Conservation (phyloP, 2,113 vertebrate genomes). For the Oreochromis niloticus region DNA sequence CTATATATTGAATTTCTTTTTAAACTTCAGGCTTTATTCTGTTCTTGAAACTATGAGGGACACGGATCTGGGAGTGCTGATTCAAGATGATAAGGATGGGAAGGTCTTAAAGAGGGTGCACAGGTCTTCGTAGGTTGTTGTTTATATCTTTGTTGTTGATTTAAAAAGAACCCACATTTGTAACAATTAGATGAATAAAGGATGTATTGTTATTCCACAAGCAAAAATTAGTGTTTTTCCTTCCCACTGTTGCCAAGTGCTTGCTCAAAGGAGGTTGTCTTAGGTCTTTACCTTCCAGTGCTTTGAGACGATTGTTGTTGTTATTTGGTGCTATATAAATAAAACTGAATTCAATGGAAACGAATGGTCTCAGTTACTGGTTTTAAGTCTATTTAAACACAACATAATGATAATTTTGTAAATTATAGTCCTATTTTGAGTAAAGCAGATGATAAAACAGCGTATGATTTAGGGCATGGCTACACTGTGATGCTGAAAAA, state of each 20-base stretch:
- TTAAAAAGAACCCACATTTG: background rate
- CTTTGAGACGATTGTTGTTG: background rate
- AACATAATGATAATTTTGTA: background rate
- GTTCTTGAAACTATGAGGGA: background rate
- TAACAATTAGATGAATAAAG: background rate
- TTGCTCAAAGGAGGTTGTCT: background rate
- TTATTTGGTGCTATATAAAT: background rate
- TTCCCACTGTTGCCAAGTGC: background rate
- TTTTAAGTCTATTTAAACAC: background rate
- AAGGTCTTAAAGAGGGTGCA: background rate
- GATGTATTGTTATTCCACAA: background rate
- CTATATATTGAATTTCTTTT: background rate
- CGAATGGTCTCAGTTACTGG: background rate
- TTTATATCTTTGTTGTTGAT: background rate
- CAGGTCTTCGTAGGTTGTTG: background rate
- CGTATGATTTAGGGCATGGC: background rate
- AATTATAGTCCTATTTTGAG: background rate
- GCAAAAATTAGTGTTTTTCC: background rate
- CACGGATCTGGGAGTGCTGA: background rate
- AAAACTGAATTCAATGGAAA: background rate
- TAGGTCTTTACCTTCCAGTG: background rate
- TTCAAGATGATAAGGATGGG: background rate
- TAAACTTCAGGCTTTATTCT: background rate
- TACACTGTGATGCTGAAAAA: background rate
- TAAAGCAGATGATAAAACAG: background rate